Conservation (phyloP, 1,140 invertebrate species). For the Agraylea sexmaculata region DNA sequence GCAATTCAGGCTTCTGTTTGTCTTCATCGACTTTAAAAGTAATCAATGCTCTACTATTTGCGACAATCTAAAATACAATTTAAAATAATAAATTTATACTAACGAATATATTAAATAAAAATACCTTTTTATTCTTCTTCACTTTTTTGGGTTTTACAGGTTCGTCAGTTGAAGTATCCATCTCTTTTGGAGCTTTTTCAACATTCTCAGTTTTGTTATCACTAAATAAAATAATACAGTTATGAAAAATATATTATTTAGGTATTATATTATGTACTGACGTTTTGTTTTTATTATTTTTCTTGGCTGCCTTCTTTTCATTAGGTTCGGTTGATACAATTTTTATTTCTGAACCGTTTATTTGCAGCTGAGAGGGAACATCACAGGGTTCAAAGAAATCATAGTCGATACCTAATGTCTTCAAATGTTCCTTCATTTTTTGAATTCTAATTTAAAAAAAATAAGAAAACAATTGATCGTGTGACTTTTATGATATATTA, state of each 20-base stretch:
- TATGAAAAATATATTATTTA: neutral
- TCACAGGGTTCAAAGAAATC: constrained; percentile 36
- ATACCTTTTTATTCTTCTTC: constrained; percentile 8
- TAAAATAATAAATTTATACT: neutral
- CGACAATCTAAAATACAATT: constrained; percentile 2
- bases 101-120: neutral
- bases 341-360: constrained; percentile 7
- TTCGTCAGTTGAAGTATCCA: constrained; percentile 3
- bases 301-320: neutral
- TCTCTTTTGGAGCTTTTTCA: neutral
- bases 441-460: constrained; percentile 23
- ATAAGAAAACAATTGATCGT: too few relatives aligned
- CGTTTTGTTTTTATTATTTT: constrained; percentile 3
- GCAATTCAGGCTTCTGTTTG: too few relatives aligned
- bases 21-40: too few relatives aligned
- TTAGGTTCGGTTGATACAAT: neutral
- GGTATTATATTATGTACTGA: constrained; percentile 1
- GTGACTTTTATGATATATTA: constrained; percentile 1
- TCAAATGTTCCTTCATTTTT: constrained; percentile 30
- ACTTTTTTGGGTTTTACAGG: constrained; percentile 10
- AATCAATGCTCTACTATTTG: too few relatives aligned
- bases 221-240: neutral
- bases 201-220: neutral
- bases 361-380: constrained; percentile 27
- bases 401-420: constrained; percentile 32